Evolutionary conservation across 2,888 invertebrate genomes (phyloP).

Genomic region (Isotomurus palustris): DNA sequence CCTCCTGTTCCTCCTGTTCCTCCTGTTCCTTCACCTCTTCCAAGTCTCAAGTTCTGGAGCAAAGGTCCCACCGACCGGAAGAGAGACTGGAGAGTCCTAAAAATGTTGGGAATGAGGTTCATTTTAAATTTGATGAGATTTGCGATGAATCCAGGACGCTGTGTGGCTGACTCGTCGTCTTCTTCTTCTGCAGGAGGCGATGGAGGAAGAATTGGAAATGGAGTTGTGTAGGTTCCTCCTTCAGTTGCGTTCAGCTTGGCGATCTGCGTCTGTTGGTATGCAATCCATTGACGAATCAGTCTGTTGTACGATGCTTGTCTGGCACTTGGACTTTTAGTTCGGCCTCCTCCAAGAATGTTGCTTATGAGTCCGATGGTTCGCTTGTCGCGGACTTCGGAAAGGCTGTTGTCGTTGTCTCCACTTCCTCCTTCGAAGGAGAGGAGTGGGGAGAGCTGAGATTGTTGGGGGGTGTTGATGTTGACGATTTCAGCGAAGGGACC

Average conservation of each 20-base stretch:
- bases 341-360: constrained; percentile 1
- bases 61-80: background rate
- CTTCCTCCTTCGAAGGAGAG: constrained; percentile 30
- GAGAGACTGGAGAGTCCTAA: constrained; percentile 9
- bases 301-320: constrained; percentile 17
- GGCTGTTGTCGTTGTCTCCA: constrained; percentile 14
- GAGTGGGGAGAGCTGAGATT: background rate
- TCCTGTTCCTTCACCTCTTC: constrained; percentile 18
- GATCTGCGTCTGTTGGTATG: constrained; percentile 12
- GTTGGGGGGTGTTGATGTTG: background rate
- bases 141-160: background rate
- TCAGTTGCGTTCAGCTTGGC: constrained; percentile 24
- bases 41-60: constrained; percentile 11
- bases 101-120: constrained; percentile 32
- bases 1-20: constrained; percentile 5
- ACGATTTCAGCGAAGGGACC: background rate
- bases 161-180: background rate
- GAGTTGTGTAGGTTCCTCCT: constrained; percentile 25
- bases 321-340: constrained; percentile 2
- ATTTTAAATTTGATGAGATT: constrained; percentile 27
- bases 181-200: constrained; percentile 17
- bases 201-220: constrained; percentile 31
- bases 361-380: constrained; percentile 20
- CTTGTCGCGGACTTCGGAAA: constrained; percentile 22
- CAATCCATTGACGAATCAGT: constrained; percentile 13